Base-by-base conservation (phyloP, 2,888 invertebrate species). In the Diarsia dahlii region DNA sequence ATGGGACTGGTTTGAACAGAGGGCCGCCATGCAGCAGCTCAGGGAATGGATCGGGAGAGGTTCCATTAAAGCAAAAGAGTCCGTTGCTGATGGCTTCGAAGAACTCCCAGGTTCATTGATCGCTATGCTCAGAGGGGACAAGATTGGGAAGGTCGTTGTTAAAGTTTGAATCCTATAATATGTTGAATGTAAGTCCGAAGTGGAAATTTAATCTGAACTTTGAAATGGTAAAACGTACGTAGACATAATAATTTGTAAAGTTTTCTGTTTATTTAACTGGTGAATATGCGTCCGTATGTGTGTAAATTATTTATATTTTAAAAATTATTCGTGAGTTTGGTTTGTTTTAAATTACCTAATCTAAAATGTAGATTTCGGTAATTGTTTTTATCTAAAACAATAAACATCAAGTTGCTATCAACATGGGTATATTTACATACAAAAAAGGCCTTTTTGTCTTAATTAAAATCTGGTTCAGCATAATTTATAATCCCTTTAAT, bases 41-140 rank as follows among this genome's bases (percentile, higher is more conserved):
- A 89, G 77, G 68, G 85, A 90, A 64, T 93, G 91, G 92, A 81
- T 92, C 63, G 80, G 90, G 69, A 82, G 87, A 46, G 91, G 91
- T 74, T 78, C 84, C 72, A 89, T 93, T 83, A 90, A 86, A 85
- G 89, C 87, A 34, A 91, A 91, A 84, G 92, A 93, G 87, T 90
- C 90, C 45, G 72, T 92, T 74, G 79, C 85, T 72, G 88, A 89
- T 78, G 93, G 92, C 69, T 93, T 93, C 84, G 89, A 91, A 87
- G 79, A 87, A 74, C 90, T 93, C 54, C 92, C 92, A 46, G 85
- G 84, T 68, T 85, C 91, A 23, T 90, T 92, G 58, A 87, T 90
- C 54, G 85, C 78, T 86, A 81, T 87, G 87, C 79, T 87, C 12
- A 89, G 84, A 84, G 92, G 92, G 45, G 89, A 90, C 56, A 86